Conservation (phyloP, 35 echinoderm and acorn worm genomes). For the Hemicentrotus pulcherrimus region DNA sequence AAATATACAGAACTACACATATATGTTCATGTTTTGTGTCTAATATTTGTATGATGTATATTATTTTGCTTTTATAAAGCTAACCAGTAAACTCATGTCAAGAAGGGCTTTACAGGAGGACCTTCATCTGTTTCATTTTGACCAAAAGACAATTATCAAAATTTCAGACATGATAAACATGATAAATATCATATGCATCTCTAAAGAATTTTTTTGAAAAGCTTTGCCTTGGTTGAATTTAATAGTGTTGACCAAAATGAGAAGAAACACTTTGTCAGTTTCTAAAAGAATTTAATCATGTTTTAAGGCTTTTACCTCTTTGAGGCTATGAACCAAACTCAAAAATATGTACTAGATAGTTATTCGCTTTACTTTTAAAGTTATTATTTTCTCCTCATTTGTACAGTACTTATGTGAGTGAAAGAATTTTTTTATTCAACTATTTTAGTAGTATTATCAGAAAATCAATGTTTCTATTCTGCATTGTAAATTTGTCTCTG, state of each 20-base stretch:
- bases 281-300: too few species aligned
- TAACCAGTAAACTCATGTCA: neutral
- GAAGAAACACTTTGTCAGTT: too few species aligned
- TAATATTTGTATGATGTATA: neutral
- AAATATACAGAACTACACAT: neutral
- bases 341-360: slow-evolving; percentile 2
- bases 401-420: slow-evolving; percentile 11
- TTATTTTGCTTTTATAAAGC: neutral
- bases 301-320: too few species aligned
- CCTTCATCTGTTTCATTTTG: neutral
- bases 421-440: neutral
- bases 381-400: slow-evolving; percentile 5
- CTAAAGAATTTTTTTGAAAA: too few species aligned
- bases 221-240: too few species aligned
- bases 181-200: too few species aligned
- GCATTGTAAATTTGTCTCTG: neutral
- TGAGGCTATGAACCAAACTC: neutral
- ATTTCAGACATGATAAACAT: too few species aligned
- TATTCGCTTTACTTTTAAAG: neutral
- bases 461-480: neutral
- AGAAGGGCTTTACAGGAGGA: neutral
- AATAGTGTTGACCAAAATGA: too few species aligned
- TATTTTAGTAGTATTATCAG: neutral
- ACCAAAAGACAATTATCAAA: neutral
- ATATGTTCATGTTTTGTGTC: neutral